These are phyloP conservation scores for Babyrousa celebensis DNA, from an alignment of 2,797 vertebrate genomes.

Conservation along the genomic window DNA sequence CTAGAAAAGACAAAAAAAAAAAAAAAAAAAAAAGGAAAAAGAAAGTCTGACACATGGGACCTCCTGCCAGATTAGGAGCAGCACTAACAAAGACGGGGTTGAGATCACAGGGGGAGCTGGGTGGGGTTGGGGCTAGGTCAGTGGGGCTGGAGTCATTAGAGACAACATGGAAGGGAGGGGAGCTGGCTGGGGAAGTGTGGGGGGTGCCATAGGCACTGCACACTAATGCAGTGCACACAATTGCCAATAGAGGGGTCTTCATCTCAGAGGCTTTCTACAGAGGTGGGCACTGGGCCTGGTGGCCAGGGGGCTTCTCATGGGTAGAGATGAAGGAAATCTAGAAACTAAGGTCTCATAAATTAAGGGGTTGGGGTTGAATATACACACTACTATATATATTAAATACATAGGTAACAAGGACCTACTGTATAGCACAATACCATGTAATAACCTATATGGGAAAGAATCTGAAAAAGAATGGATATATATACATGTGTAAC, in stretches of 20 bases:
- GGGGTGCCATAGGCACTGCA: not conserved
- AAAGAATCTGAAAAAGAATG: too few species aligned
- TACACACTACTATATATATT: too few species aligned
- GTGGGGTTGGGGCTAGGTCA: not conserved
- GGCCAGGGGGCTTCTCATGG: not conserved
- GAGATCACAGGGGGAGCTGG: not conserved
- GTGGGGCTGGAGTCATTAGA: not conserved
- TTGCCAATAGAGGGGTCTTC: not conserved
- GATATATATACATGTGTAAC: too few species aligned
- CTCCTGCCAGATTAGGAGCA: not conserved
- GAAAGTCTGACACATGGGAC: not conserved
- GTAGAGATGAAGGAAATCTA: not conserved
- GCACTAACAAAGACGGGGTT: not conserved
- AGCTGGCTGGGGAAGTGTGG: too few species aligned
- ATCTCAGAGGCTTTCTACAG: not conserved
- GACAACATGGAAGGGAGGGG: not conserved
- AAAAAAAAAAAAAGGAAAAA: too few species aligned
- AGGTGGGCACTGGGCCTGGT: not conserved
- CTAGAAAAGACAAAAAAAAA: too few species aligned
- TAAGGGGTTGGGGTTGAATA: too few species aligned
- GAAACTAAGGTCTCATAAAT: too few species aligned
- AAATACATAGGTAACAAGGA: too few species aligned
- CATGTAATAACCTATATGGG: too few species aligned
- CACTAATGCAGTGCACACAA: not conserved
- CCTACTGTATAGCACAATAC: too few species aligned